Percentiles rank a stretch among this genome's conserved stretches.
Conservation (phyloP, 2,888 invertebrate species). For the Pristionchus fissidentatus region DNA sequence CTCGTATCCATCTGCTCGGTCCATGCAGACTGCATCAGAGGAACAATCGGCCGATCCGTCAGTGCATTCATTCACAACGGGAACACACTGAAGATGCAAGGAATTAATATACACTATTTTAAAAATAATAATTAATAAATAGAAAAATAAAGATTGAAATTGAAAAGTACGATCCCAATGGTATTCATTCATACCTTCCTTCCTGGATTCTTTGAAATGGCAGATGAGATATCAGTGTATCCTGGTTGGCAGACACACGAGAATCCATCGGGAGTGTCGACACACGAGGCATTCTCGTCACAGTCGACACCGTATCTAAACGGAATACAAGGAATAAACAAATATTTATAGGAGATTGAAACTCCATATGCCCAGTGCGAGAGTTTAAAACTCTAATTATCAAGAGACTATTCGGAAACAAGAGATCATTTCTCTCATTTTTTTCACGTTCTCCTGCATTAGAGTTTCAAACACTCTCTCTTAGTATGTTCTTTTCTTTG, state of each 20-base stretch:
- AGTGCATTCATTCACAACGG: conserved; percentile 69
- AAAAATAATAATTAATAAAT: not conserved
- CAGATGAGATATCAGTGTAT: conserved; percentile 68
- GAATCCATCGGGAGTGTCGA: conserved; percentile 71
- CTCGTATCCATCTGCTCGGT: conserved; percentile 89
- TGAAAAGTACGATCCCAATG: not conserved
- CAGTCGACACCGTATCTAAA: conserved; percentile 69
- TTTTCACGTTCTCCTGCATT: too few species aligned
- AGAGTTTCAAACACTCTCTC: too few species aligned
- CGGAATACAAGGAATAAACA: too few species aligned
- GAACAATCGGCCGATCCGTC: conserved; percentile 85
- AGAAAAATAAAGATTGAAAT: not conserved
- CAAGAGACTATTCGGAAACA: too few species aligned
- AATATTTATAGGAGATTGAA: too few species aligned
- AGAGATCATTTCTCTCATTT: too few species aligned
- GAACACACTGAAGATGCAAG: conserved; percentile 55
- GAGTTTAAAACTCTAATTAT: too few species aligned
- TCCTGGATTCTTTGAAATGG: conserved; percentile 66
- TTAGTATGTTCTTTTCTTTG: too few species aligned
- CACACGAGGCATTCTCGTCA: conserved; percentile 67
- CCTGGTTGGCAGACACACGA: conserved; percentile 70
- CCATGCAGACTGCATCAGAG: conserved; percentile 88
- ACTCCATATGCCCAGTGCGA: too few species aligned
- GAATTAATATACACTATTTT: not conserved
- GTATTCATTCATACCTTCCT: conserved; percentile 54